Evolutionary conservation across 2,113 vertebrate genomes (phyloP), one percentile per base, ranked within the genome.

Genomic region (Copsychus sechellarum): DNA sequence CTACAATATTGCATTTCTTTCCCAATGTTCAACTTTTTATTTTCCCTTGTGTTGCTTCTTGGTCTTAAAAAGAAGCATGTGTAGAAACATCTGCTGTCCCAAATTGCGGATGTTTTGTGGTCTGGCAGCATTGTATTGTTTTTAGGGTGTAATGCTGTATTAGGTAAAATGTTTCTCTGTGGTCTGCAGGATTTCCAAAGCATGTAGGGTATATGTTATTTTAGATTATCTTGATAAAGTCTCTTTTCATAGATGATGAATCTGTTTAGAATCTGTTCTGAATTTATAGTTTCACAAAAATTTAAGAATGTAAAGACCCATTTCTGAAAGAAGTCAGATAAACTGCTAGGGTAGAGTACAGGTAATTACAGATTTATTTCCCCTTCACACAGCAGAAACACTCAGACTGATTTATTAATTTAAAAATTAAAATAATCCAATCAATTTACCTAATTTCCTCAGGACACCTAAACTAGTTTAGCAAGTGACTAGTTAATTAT

Each of bases 21-120:
- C 81, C 88, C 82, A 88, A 73, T 58, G 29, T 78, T 96, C 71
- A 90, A 43, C 78, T 95, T 90, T 91, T 94, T 71, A 93, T 97
- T 97, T 97, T 97, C 93, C 97, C 92, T 92, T 94, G 76, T 91
- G 94, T 78, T 95, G 82, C 85, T 96, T 91, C 94, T 96, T 96
- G 57, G 86, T 92, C 93, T 97, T 98, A 98, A 98, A 95, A 94
- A 97, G 97, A 98, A 98, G 97, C 97, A 97, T 95, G 96, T 98
- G 97, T 90, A 91, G 94, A 96, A 97, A 97, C 97, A 97, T 98
- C 96, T 97, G 97, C 95, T 95, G 95, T 91, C 96, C 97, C 92
- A 92, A 96, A 95, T 62, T 95, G 96, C 87, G 71, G 97, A 97
- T 96, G 93, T 92, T 86, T 95, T 97, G 97, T 87, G 97, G 95